phyloP scores from a whole-genome alignment of 2,113 vertebrate species.

The Pterocles orientalis region DNA sequence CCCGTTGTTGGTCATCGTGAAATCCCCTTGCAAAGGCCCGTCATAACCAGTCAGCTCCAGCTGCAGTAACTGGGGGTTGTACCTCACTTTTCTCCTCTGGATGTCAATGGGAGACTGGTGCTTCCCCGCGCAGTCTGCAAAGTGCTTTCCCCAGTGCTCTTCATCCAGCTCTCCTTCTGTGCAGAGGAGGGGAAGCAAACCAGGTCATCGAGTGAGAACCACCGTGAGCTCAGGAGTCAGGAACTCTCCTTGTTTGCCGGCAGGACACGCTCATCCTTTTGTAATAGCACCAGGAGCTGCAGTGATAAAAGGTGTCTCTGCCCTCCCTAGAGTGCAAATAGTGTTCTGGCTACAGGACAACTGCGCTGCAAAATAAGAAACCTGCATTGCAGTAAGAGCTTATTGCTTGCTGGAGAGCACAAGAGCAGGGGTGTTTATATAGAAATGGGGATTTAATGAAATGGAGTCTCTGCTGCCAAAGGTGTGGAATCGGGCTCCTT shows the following conservation, averaged over 20 bases:
- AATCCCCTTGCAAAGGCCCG: conserved; percentile 34
- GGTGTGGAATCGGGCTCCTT: not conserved
- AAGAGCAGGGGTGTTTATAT: not conserved
- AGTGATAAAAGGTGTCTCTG: not conserved
- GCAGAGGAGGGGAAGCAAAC: not conserved
- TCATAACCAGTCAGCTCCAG: conserved; percentile 81
- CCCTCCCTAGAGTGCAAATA: conserved; percentile 16
- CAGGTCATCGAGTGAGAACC: not conserved
- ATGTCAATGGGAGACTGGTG: conserved; percentile 90
- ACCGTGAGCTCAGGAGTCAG: not conserved
- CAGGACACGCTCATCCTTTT: not conserved
- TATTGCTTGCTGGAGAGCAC: rapidly evolving
- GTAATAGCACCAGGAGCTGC: not conserved
- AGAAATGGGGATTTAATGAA: not conserved
- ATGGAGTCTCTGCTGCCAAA: not conserved
- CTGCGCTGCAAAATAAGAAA: not conserved
- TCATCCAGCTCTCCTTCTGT: conserved; percentile 82
- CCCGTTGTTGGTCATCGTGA: conserved; percentile 88
- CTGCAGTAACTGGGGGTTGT: conserved; percentile 72
- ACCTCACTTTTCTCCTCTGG: conserved; percentile 74
- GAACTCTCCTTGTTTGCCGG: not conserved
- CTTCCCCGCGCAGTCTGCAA: conserved; percentile 75
- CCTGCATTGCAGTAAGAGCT: not conserved
- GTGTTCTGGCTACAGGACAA: not conserved
- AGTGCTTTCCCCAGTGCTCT: conserved; percentile 80